Evolutionary conservation across 1,140 invertebrate species (phyloP).

Genomic region (Helicoverpa zea): DNA sequence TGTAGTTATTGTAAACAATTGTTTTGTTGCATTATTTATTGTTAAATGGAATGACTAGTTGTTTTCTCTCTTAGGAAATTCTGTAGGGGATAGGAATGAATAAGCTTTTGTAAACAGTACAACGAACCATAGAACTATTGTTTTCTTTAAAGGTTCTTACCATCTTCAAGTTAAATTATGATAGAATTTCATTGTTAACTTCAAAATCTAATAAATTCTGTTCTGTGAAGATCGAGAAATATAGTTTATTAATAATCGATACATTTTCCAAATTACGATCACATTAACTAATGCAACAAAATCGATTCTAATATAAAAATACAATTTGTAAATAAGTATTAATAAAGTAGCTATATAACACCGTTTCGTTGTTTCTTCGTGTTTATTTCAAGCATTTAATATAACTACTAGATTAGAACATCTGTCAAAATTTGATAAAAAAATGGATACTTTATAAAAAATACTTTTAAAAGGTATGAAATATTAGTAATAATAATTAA

Average conservation of each 20-base stretch:
- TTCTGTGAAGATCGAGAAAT: too few relatives aligned
- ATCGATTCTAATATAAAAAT: slow-evolving; percentile 2
- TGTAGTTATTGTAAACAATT: slow-evolving; percentile 22
- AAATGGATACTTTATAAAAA: slow-evolving; percentile 35
- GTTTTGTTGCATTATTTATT: slow-evolving; percentile 27
- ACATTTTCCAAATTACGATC: neutral
- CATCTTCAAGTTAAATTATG: too few relatives aligned
- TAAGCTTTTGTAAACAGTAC: too few relatives aligned
- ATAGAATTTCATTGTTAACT: too few relatives aligned
- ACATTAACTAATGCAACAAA: slow-evolving; percentile 21
- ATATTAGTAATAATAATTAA: slow-evolving; percentile 43
- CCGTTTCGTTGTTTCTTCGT: slow-evolving; percentile 16
- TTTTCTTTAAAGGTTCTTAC: too few relatives aligned
- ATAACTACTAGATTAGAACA: slow-evolving; percentile 39
- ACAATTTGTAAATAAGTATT: slow-evolving; percentile 37
- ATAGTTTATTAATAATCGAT: neutral
- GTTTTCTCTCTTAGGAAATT: too few relatives aligned
- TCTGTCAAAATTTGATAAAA: slow-evolving; percentile 35
- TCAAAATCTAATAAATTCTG: too few relatives aligned
- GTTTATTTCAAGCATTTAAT: slow-evolving; percentile 37
- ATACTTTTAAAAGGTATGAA: slow-evolving; percentile 50
- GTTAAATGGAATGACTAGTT: too few relatives aligned
- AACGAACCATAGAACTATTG: too few relatives aligned
- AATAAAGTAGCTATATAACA: slow-evolving; percentile 22
- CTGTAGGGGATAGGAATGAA: too few relatives aligned